phyloP scores from a whole-genome alignment of 2,888 invertebrate species.

The Tuberolachnus salignus region DNA sequence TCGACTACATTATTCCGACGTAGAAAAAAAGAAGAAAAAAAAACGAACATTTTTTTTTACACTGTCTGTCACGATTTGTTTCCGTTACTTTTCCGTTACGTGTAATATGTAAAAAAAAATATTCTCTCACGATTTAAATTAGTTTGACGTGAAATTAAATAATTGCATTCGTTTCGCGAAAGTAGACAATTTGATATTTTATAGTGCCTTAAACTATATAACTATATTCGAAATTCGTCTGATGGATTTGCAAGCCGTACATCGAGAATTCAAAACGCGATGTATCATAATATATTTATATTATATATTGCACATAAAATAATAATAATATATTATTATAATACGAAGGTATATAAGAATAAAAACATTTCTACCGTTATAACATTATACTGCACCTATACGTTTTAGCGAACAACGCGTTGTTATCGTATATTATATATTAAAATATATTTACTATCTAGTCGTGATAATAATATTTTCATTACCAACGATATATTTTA shows the following conservation, averaged over 20 bases:
- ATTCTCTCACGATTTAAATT: constrained; percentile 32
- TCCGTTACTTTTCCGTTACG: background rate
- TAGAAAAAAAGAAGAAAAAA: constrained; percentile 9
- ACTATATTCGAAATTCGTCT: constrained; percentile 5
- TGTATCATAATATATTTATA: constrained; percentile 14
- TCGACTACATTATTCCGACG: constrained; percentile 2
- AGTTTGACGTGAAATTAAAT: constrained; percentile 29
- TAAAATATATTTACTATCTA: background rate
- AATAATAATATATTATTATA: background rate
- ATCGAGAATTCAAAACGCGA: background rate
- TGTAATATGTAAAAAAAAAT: background rate
- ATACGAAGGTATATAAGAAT: background rate
- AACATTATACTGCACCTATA: constrained; percentile 6
- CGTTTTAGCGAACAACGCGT: background rate
- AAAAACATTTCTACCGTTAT: background rate
- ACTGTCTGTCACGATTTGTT: background rate
- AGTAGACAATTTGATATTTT: constrained; percentile 41
- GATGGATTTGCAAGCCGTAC: constrained; percentile 19
- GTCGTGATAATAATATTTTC: background rate
- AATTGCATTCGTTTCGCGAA: constrained; percentile 13
- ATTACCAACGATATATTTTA: too few relatives aligned
- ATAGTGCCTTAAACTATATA: background rate
- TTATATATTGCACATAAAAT: background rate
- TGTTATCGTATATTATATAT: background rate
- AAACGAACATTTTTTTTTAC: background rate